Conservation (phyloP, 2,113 vertebrate genomes). For the Junco hyemalis region DNA sequence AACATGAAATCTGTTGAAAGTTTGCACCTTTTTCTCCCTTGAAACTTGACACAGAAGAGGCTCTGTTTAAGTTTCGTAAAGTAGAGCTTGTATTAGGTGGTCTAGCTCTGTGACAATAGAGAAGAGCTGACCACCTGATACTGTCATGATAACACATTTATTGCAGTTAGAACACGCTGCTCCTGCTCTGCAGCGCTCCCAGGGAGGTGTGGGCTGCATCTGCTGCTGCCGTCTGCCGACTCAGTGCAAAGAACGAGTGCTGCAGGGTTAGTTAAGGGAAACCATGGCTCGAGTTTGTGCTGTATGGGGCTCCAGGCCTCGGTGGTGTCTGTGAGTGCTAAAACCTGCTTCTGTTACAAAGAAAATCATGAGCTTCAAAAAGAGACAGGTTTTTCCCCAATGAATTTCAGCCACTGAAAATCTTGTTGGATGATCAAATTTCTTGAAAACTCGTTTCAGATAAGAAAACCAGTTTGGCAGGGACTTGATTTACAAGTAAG, state of each 20-base stretch:
- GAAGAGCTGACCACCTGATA: neutral
- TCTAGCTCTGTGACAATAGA: neutral
- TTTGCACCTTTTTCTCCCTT: neutral
- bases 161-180: neutral
- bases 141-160: neutral
- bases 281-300: neutral
- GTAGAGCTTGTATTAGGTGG: neutral
- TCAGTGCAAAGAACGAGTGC: neutral
- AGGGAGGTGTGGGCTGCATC: neutral
- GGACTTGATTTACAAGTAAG: neutral
- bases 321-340: neutral
- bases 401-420: neutral
- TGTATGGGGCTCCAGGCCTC: neutral
- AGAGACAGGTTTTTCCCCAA: rapidly evolving
- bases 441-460: neutral
- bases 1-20: neutral
- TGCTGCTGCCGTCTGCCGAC: neutral
- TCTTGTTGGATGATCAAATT: neutral
- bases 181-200: neutral
- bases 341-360: neutral
- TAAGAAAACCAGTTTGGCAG: neutral
- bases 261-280: neutral
- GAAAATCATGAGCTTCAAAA: neutral
- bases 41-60: neutral
- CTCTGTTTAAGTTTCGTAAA: neutral